These are phyloP conservation scores for Microctonus aethiopoides DNA, from an alignment of 2,888 invertebrate genomes.

Conservation along the genomic window DNA sequence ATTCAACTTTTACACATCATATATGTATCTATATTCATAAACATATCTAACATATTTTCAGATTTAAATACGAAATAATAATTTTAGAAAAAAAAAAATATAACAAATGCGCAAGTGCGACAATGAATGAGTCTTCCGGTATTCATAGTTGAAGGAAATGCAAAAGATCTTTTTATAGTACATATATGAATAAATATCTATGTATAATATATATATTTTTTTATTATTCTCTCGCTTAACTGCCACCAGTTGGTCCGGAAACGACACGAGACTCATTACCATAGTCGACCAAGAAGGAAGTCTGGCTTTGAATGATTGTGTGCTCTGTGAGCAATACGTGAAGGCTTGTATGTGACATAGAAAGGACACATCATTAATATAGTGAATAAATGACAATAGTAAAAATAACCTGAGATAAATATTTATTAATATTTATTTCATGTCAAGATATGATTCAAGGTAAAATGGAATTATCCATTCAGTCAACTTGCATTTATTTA, in stretches of 20 bases:
- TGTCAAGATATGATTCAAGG: not conserved
- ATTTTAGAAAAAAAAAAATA: not conserved
- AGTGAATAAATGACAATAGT: not conserved
- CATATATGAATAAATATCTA: no score
- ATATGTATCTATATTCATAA: not conserved
- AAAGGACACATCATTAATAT: not conserved
- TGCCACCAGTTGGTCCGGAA: slow-evolving; percentile 7
- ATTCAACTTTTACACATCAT: slow-evolving; percentile 16
- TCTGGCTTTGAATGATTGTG: not conserved
- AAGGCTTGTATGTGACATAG: not conserved
- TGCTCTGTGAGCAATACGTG: not conserved
- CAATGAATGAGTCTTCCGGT: not conserved
- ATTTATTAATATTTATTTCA: not conserved
- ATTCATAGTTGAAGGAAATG: not conserved
- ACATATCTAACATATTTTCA: not conserved
- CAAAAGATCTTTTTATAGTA: not conserved
- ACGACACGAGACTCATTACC: slow-evolving; percentile 12
- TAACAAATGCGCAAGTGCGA: not conserved
- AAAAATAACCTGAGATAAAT: not conserved
- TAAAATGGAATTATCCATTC: not conserved
- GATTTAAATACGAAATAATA: not conserved
- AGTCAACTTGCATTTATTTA: not conserved
- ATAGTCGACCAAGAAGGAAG: slow-evolving; percentile 12
- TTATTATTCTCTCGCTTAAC: not conserved
- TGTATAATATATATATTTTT: no score